Percentiles rank a stretch among this genome's conserved stretches.
Evolutionary conservation across 2,113 vertebrate genomes (phyloP).

Genomic region (Halcyon malimbica): DNA sequence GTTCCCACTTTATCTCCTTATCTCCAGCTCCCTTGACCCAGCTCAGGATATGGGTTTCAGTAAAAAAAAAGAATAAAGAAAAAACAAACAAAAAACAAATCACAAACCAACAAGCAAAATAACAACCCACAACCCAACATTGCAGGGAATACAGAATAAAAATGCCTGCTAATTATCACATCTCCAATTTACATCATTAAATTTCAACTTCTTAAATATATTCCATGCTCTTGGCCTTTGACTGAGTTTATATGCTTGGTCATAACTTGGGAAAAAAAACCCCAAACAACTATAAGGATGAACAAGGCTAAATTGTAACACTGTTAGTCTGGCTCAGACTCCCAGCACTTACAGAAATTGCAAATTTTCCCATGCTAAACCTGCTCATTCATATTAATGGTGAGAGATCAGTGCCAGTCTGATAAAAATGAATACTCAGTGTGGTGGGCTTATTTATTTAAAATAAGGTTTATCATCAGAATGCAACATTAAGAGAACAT

Average conservation of each 20-base stretch:
- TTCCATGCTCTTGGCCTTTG: background rate
- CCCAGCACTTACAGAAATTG: background rate
- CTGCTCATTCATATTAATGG: conserved; percentile 57
- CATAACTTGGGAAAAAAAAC: background rate
- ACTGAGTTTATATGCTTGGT: background rate
- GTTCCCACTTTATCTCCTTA: background rate
- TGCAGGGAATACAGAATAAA: background rate
- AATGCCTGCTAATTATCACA: background rate
- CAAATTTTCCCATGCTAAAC: conserved; percentile 33
- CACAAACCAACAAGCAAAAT: background rate
- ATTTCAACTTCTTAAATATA: background rate
- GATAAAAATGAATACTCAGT: conserved; percentile 38
- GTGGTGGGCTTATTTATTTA: conserved; percentile 20
- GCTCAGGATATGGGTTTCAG: background rate
- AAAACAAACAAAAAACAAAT: background rate
- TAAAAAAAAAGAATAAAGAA: background rate
- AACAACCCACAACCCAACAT: background rate
- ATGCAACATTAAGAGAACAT: conserved; percentile 11
- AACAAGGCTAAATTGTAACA: background rate
- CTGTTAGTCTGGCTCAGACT: background rate
- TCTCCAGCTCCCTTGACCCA: background rate
- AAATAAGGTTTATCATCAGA: conserved; percentile 22
- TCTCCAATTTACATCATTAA: background rate
- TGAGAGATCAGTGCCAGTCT: background rate
- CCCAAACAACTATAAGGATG: background rate